phyloP scores from a whole-genome alignment of 2,113 vertebrate genomes.

The Azemiops feae region DNA sequence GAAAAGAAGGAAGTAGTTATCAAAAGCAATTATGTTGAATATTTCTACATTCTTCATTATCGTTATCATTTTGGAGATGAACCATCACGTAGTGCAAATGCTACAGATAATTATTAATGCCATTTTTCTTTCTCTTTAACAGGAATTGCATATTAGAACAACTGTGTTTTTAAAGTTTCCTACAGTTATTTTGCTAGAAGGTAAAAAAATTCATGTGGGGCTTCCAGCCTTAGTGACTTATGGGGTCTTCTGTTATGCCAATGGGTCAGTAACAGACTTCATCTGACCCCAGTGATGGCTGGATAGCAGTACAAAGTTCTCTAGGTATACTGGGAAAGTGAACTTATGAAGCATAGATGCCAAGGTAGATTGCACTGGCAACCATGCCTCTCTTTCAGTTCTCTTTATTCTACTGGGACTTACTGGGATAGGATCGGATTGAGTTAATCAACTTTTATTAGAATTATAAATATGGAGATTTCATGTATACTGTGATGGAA shows the following conservation, averaged over 20 bases:
- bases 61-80: neutral
- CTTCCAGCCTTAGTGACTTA: neutral
- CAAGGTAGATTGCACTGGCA: neutral
- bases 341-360: neutral
- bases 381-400: neutral
- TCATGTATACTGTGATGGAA: slow-evolving; percentile 8
- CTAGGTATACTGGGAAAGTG: neutral
- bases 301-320: neutral
- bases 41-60: neutral
- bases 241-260: neutral
- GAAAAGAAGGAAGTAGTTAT: neutral
- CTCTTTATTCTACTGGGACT: neutral
- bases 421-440: slow-evolving; percentile 17
- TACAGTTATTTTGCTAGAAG: slow-evolving; percentile 11
- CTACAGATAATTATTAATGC: slow-evolving; percentile 8
- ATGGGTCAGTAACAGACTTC: neutral
- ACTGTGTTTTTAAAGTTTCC: slow-evolving; percentile 38
- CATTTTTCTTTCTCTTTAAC: no score
- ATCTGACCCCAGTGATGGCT: neutral
- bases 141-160: slow-evolving; percentile 14
- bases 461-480: neutral
- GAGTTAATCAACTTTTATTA: neutral
- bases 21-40: neutral
- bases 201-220: neutral
- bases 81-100: neutral